Evolutionary conservation across 2,888 invertebrate genomes (phyloP).

Genomic region (Noctua fimbriata): DNA sequence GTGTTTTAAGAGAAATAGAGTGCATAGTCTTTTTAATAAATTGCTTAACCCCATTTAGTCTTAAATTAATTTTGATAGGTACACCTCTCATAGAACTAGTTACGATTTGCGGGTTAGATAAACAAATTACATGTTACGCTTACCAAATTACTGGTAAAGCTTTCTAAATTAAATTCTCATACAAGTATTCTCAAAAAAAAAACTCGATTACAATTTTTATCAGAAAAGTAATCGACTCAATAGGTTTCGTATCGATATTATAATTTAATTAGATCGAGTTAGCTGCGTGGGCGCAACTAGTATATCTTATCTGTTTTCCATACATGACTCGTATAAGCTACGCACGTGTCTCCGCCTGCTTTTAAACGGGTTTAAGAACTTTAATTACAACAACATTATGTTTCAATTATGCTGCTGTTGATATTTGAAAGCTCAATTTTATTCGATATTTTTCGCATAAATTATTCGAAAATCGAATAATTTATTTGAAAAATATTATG

Average conservation of each 20-base stretch:
- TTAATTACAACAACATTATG: conserved; percentile 10
- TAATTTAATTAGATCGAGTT: conserved; percentile 83
- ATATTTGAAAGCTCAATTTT: not conserved
- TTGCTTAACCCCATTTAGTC: not conserved
- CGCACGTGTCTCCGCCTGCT: conserved; percentile 47
- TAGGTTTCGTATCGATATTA: conserved; percentile 77
- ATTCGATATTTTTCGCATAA: not conserved
- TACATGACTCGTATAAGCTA: conserved; percentile 53
- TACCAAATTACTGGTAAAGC: conserved; percentile 41
- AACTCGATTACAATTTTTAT: conserved; percentile 57
- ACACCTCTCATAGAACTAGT: conserved; percentile 12
- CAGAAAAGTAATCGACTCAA: conserved; percentile 70
- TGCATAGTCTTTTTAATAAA: not conserved
- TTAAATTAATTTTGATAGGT: conserved; percentile 2
- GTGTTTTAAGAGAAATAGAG: not conserved
- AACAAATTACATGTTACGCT: conserved; percentile 48
- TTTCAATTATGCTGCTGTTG: conserved; percentile 13
- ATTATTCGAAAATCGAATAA: not conserved
- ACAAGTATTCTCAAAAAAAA: conserved; percentile 29
- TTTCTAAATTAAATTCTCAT: conserved; percentile 53
- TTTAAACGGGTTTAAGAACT: conserved; percentile 33
- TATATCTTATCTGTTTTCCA: conserved; percentile 64
- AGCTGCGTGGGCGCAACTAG: conserved; percentile 75
- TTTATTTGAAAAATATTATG: not conserved
- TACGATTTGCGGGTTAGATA: conserved; percentile 50